Evolutionary conservation across 2,797 vertebrate genomes (phyloP).

Genomic region (Leontocebus nigricollis): DNA sequence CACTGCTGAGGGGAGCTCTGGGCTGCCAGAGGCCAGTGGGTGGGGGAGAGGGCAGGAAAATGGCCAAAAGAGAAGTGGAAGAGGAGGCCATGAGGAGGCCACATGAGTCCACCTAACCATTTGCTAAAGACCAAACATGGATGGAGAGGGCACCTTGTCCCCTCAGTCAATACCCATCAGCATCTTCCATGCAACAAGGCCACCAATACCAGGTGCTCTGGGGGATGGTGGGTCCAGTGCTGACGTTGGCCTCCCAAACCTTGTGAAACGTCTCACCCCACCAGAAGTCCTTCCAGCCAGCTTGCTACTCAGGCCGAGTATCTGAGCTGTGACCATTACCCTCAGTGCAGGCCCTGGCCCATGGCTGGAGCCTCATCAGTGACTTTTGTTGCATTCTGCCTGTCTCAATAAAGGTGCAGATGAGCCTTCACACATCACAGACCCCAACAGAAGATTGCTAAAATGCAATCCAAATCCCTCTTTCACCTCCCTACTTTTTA

Average conservation of each 20-base stretch:
- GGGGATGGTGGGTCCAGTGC: not conserved
- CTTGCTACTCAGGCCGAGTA: rapidly evolving
- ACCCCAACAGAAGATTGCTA: not conserved
- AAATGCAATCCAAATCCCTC: not conserved
- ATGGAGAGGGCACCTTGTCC: not conserved
- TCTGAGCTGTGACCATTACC: not conserved
- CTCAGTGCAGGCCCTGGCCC: not conserved
- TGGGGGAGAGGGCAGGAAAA: not conserved
- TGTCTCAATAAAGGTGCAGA: not conserved
- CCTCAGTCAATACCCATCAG: not conserved
- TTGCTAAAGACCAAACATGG: not conserved
- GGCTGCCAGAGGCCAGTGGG: not conserved
- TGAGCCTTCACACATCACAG: not conserved
- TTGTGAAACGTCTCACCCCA: not conserved
- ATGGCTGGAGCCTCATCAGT: not conserved
- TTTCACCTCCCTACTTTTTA: not conserved
- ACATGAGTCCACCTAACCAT: rapidly evolving
- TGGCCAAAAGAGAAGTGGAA: not conserved
- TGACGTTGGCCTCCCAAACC: not conserved
- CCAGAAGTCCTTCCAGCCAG: not conserved
- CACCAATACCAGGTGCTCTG: not conserved
- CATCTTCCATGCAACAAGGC: not conserved
- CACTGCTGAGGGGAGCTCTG: not conserved
- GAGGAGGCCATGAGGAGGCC: not conserved
- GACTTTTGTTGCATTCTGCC: not conserved